phyloP scores from a whole-genome alignment of 1,140 invertebrate species.

The Streblospio benedicti region DNA sequence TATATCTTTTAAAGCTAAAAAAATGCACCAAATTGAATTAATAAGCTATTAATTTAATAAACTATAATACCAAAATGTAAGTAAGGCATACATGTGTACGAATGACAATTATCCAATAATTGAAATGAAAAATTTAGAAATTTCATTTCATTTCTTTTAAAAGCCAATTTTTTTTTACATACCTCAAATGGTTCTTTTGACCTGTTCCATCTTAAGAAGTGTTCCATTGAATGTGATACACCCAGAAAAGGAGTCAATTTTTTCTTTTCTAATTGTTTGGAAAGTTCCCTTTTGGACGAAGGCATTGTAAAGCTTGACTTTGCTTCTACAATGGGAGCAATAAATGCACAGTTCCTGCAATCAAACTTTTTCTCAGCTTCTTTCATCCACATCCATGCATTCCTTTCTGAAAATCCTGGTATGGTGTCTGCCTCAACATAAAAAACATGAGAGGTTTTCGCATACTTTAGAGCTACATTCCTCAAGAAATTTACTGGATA shows the following conservation, averaged over 20 bases:
- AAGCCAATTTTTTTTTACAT: too few species aligned
- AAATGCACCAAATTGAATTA: too few species aligned
- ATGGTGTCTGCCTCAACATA: background rate
- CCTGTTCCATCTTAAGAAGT: background rate
- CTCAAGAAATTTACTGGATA: slow-evolving; percentile 2
- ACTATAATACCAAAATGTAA: too few species aligned
- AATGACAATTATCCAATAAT: too few species aligned
- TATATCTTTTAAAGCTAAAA: too few species aligned
- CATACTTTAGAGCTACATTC: background rate
- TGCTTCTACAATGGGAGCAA: background rate
- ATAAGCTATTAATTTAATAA: too few species aligned
- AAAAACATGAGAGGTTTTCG: background rate
- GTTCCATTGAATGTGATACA: background rate
- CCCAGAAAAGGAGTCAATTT: background rate
- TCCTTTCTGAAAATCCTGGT: background rate
- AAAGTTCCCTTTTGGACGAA: background rate
- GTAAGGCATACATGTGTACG: too few species aligned
- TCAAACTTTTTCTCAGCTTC: background rate
- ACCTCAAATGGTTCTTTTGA: background rate
- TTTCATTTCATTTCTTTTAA: too few species aligned
- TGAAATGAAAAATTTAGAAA: too few species aligned
- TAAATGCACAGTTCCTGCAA: background rate
- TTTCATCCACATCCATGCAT: background rate
- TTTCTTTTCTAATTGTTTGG: too few species aligned
- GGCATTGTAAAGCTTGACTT: background rate